Evolutionary conservation across 1,140 invertebrate genomes (phyloP).

Genomic region (Sycophila sp.): DNA sequence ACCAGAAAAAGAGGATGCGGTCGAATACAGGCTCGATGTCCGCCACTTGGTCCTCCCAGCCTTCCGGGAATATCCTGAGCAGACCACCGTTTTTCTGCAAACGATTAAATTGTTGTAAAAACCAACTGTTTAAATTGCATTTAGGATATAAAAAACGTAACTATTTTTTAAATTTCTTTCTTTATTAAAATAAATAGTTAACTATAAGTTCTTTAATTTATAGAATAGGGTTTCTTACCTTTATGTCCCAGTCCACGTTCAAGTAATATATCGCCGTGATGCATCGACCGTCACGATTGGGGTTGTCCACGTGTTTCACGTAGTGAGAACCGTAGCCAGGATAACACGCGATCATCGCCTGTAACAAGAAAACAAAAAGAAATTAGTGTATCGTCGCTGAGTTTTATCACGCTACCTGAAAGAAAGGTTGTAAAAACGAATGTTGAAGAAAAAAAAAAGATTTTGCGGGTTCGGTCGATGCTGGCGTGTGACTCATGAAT

Average conservation of each 20-base stretch:
- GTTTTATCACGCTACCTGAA: background rate
- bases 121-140: too few relatives aligned
- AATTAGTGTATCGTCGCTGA: background rate
- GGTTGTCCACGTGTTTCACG: conserved; percentile 97
- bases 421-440: too few relatives aligned
- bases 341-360: conserved; percentile 98
- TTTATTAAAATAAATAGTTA: conserved; percentile 7
- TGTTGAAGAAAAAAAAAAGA: too few relatives aligned
- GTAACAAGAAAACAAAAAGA: conserved; percentile 46
- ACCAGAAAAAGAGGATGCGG: conserved; percentile 96
- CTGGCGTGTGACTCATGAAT: too few relatives aligned
- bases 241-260: conserved; percentile 90
- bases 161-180: too few relatives aligned
- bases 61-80: conserved; percentile 90
- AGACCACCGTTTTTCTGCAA: conserved; percentile 75
- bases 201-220: too few relatives aligned
- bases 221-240: too few relatives aligned
- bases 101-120: too few relatives aligned
- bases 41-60: conserved; percentile 81
- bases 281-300: conserved; percentile 93
- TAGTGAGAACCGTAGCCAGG: conserved; percentile 92
- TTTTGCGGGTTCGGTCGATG: too few relatives aligned
- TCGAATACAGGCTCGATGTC: conserved; percentile 95
- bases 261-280: conserved; percentile 97
- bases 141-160: too few relatives aligned